Percentiles rank a stretch among this genome's conserved stretches.
Conservation (phyloP, 2,113 vertebrate species). For the Crotalus tigris region DNA sequence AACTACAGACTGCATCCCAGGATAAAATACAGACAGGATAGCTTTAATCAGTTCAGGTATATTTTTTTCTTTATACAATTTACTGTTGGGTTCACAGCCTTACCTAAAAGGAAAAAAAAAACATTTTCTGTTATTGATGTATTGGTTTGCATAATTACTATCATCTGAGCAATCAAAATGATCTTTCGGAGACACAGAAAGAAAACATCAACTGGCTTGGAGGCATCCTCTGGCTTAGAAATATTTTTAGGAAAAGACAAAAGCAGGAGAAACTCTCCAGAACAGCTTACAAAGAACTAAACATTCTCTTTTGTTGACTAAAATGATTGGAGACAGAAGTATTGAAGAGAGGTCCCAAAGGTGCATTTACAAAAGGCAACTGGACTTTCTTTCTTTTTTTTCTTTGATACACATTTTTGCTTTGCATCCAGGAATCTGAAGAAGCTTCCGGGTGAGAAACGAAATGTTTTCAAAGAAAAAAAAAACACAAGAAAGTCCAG, state of each 20-base stretch:
- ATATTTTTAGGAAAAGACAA: background rate
- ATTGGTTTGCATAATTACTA: background rate
- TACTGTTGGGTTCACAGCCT: background rate
- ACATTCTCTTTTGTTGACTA: background rate
- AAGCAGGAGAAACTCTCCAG: background rate
- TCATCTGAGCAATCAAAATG: background rate
- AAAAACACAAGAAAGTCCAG: background rate
- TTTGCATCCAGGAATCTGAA: background rate
- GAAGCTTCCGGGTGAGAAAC: too few relatives aligned
- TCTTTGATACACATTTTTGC: background rate
- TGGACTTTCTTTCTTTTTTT: background rate
- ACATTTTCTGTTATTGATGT: background rate
- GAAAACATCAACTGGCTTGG: background rate
- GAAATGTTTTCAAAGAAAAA: background rate
- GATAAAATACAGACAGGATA: background rate
- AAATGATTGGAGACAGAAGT: background rate
- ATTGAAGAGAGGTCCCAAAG: background rate
- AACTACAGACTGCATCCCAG: conserved; percentile 31
- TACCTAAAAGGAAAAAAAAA: background rate
- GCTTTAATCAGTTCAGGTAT: background rate
- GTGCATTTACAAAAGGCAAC: background rate
- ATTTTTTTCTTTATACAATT: background rate
- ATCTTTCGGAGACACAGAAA: background rate
- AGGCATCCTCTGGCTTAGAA: background rate
- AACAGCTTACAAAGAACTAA: background rate